Conservation (phyloP, 2,888 invertebrate genomes). For the Poecilobothrus nobilitatus region DNA sequence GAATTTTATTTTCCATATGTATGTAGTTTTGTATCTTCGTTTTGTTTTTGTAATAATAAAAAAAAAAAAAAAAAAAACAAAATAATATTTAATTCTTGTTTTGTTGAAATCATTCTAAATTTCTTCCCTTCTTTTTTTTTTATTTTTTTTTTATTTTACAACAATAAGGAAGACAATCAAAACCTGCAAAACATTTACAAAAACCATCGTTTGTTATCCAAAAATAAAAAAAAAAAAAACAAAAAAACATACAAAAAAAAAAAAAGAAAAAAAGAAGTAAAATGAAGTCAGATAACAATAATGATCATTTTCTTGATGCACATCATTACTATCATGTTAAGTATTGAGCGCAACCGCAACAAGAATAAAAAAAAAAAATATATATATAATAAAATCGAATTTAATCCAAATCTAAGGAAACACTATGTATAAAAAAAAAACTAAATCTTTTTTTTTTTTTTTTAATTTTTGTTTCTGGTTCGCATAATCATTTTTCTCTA, state of each 20-base stretch:
- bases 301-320: constrained; percentile 2
- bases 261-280: no score
- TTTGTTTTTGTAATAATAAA: no score
- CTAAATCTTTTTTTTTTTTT: neutral
- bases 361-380: neutral
- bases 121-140: no score
- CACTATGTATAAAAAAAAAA: neutral
- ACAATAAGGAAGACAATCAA: no score
- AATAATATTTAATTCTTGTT: no score
- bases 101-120: no score
- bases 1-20: no score
- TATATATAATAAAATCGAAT: neutral
- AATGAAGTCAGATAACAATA: neutral
- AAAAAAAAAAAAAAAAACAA: no score
- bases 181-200: no score
- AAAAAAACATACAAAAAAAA: neutral
- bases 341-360: neutral
- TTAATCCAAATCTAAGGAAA: neutral
- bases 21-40: no score
- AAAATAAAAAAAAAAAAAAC: neutral
- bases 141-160: no score
- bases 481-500: neutral
- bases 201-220: no score
- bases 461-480: neutral
- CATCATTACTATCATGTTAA: constrained; percentile 1